Evolutionary conservation across 2,888 invertebrate genomes (phyloP).

Genomic region (Drosophila robusta): DNA sequence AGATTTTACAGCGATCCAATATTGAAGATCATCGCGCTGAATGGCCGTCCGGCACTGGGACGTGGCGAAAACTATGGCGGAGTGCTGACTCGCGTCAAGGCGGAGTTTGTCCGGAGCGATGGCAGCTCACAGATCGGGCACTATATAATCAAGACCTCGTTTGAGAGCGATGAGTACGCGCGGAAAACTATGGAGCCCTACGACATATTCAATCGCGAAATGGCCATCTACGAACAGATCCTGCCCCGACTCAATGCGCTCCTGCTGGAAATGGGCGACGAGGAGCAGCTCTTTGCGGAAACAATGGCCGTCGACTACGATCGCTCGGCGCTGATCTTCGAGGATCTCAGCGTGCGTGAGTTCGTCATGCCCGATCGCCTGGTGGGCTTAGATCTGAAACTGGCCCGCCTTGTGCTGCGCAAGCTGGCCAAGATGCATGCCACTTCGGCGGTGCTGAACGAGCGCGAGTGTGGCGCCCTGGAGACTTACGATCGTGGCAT

Average conservation of each 20-base stretch:
- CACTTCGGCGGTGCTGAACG: constrained; percentile 85
- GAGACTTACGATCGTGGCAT: constrained; percentile 82
- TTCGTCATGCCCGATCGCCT: constrained; percentile 81
- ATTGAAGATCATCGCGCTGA: constrained; percentile 63
- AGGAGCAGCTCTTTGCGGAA: constrained; percentile 81
- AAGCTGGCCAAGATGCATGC: constrained; percentile 86
- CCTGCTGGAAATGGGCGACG: constrained; percentile 71
- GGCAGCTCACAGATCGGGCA: constrained; percentile 58
- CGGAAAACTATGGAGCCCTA: constrained; percentile 78
- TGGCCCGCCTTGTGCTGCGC: constrained; percentile 83
- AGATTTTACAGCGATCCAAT: constrained; percentile 69
- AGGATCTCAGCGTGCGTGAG: constrained; percentile 78
- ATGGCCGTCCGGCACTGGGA: constrained; percentile 73
- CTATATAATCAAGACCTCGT: constrained; percentile 82
- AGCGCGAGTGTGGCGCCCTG: constrained; percentile 74
- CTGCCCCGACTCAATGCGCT: constrained; percentile 81
- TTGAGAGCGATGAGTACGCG: constrained; percentile 79
- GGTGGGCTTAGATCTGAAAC: constrained; percentile 84
- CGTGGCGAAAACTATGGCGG: constrained; percentile 84
- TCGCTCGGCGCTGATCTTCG: constrained; percentile 81
- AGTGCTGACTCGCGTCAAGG: constrained; percentile 75
- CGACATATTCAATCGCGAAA: constrained; percentile 84
- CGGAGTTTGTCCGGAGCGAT: constrained; percentile 55
- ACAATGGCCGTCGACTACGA: constrained; percentile 82
- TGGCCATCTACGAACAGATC: constrained; percentile 82